Percentiles rank a stretch among this genome's conserved stretches.
Evolutionary conservation across 2,888 invertebrate species (phyloP).

Genomic region (Scaptomyza caliginosa): DNA sequence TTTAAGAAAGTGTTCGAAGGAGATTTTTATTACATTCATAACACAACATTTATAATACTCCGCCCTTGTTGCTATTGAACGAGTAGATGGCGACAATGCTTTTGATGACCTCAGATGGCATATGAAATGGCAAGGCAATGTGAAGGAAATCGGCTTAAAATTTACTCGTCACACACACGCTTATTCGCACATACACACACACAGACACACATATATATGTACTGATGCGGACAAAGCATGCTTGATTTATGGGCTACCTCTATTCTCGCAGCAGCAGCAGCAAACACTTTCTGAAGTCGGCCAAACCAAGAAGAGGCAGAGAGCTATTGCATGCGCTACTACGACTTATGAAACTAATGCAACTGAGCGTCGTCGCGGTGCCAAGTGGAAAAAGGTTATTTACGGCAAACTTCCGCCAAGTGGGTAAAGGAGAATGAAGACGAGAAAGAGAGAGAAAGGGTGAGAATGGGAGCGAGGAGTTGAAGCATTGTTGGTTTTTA

Average conservation of each 20-base stretch:
- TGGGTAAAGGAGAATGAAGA: neutral
- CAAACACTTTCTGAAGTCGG: slow-evolving; percentile 45
- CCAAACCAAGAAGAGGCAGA: slow-evolving; percentile 7
- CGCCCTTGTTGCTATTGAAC: slow-evolving; percentile 19
- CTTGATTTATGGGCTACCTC: slow-evolving; percentile 61
- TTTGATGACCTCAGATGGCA: slow-evolving; percentile 51
- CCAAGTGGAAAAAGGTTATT: slow-evolving; percentile 64
- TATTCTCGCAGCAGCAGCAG: neutral
- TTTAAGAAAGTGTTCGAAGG: neutral
- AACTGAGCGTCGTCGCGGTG: slow-evolving; percentile 40
- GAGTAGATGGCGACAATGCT: slow-evolving; percentile 39
- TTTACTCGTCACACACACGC: slow-evolving; percentile 23
- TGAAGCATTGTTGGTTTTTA: slow-evolving; percentile 24
- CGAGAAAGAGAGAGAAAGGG: neutral
- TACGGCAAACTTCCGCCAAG: slow-evolving; percentile 48
- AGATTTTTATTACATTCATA: neutral
- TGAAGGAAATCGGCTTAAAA: slow-evolving; percentile 66
- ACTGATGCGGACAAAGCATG: slow-evolving; percentile 35
- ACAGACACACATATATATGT: neutral
- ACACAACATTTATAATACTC: neutral
- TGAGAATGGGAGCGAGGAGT: neutral
- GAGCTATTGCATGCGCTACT: slow-evolving; percentile 2
- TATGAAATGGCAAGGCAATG: slow-evolving; percentile 32
- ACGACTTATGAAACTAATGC: slow-evolving; percentile 69
- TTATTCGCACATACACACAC: neutral